phyloP scores from a whole-genome alignment of 2,797 vertebrate genomes.

The Chloroceryle inda region DNA sequence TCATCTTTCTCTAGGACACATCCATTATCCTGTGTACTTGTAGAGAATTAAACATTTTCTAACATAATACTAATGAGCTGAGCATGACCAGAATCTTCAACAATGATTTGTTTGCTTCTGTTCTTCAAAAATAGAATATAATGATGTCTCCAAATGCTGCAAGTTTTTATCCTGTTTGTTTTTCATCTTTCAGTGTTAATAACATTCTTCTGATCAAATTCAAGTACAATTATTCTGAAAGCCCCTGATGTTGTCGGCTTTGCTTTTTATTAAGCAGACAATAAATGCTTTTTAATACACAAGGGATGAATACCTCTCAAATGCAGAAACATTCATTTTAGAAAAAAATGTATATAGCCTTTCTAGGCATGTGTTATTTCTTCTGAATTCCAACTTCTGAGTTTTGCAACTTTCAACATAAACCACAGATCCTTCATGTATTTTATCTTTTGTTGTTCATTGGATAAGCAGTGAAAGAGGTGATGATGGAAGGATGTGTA shows the following conservation, averaged over 20 bases:
- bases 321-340: background rate
- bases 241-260: constrained; percentile 16
- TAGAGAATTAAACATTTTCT: constrained; percentile 44
- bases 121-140: background rate
- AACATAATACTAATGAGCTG: background rate
- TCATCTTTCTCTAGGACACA: background rate
- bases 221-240: constrained; percentile 32
- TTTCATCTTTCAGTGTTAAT: constrained; percentile 43
- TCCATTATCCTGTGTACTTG: constrained; percentile 28
- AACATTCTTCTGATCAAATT: constrained; percentile 32
- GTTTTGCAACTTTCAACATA: background rate
- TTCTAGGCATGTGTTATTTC: background rate
- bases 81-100: constrained; percentile 42
- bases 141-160: constrained; percentile 20
- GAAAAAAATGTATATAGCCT: background rate
- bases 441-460: background rate
- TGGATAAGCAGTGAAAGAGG: background rate
- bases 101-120: constrained; percentile 44
- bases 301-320: background rate
- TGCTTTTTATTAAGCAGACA: constrained; percentile 19
- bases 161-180: constrained; percentile 23
- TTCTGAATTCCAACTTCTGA: background rate
- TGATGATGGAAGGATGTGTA: background rate
- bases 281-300: constrained; percentile 16
- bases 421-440: background rate